Evolutionary conservation across 2,113 vertebrate genomes (phyloP).

Genomic region (Terrapene triunguis): DNA sequence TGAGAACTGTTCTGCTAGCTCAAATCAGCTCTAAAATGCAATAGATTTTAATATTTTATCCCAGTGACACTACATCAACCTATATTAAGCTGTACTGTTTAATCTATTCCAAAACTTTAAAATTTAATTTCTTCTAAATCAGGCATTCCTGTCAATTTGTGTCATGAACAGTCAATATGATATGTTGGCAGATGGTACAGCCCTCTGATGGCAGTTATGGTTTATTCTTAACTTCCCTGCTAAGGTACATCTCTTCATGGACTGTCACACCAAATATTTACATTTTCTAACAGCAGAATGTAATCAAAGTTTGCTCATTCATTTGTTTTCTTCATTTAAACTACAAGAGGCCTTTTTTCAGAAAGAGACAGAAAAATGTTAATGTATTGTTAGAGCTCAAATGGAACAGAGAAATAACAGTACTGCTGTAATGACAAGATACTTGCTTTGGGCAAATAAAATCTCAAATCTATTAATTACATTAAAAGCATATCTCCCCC

Average conservation of each 20-base stretch:
- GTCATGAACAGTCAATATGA: neutral
- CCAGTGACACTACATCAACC: rapidly evolving
- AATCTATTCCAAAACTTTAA: neutral
- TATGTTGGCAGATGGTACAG: neutral
- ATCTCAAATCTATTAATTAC: neutral
- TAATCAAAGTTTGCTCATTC: neutral
- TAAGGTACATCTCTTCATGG: neutral
- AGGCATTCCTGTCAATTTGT: neutral
- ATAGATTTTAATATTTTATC: neutral
- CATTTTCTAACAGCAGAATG: neutral
- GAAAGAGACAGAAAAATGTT: neutral
- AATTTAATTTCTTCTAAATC: rapidly evolving
- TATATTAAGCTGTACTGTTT: neutral
- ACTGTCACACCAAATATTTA: neutral
- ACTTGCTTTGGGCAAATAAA: neutral
- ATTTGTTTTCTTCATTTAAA: neutral
- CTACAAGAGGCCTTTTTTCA: neutral
- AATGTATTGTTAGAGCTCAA: neutral
- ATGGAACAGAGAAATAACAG: neutral
- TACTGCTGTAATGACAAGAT: neutral
- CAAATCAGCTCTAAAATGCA: no score
- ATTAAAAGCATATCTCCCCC: neutral
- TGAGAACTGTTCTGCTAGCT: neutral
- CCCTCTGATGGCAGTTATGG: neutral
- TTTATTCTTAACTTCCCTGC: neutral